These are phyloP conservation scores for Eudyptes chrysolophus DNA, from an alignment of 2,113 vertebrate species.

Conservation along the genomic window DNA sequence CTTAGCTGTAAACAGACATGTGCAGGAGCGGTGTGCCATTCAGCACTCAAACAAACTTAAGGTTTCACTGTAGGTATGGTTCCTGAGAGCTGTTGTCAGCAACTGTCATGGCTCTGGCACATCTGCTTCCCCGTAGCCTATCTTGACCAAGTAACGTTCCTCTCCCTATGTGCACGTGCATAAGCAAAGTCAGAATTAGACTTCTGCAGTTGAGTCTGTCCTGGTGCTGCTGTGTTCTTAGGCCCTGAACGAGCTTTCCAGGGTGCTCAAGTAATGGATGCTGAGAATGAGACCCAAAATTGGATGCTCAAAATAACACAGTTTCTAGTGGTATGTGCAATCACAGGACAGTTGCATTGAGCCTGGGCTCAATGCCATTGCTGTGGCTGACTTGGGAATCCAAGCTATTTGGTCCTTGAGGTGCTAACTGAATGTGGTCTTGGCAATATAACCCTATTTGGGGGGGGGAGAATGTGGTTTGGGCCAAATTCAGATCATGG, in stretches of 20 bases:
- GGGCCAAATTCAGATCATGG: background rate
- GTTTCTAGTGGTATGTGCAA: background rate
- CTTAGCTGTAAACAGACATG: background rate
- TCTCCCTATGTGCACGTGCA: background rate
- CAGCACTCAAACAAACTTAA: background rate
- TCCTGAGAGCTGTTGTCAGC: background rate
- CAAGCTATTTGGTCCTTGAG: background rate
- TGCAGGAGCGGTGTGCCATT: background rate
- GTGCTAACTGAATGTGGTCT: background rate
- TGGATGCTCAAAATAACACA: background rate
- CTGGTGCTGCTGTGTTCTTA: background rate
- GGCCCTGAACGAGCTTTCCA: background rate
- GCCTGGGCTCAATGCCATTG: background rate
- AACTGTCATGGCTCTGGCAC: background rate
- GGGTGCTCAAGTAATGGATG: background rate
- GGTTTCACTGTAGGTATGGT: background rate
- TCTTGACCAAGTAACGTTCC: background rate
- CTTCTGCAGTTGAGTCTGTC: background rate
- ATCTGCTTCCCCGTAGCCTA: background rate
- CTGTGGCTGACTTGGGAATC: background rate
- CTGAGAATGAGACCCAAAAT: background rate
- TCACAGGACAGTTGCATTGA: background rate
- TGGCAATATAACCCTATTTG: background rate
- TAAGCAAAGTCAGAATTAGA: background rate
- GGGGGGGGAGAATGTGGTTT: background rate